Percentiles rank a stretch among this genome's conserved stretches.
phyloP scores from a whole-genome alignment of 1,140 invertebrate genomes.

The Tetragonula clypearis region DNA sequence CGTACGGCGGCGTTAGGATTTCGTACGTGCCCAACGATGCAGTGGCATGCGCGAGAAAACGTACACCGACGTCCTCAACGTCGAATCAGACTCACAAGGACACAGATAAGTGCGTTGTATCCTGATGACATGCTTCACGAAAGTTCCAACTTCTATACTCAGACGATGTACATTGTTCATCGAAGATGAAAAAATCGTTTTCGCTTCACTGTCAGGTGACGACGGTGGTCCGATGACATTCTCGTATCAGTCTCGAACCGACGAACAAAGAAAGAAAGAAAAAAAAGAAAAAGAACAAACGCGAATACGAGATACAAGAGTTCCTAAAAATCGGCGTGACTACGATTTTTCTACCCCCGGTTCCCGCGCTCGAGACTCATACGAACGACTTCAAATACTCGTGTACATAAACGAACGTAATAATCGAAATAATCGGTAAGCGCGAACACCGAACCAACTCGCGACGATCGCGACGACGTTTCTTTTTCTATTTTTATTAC shows the following conservation, averaged over 20 bases:
- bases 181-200: background rate
- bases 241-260: background rate
- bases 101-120: conserved; percentile 77
- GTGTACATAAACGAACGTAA: conserved; percentile 59
- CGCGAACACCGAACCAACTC: conserved; percentile 8
- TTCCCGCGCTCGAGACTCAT: background rate
- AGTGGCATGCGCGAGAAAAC: conserved; percentile 88
- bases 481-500: conserved; percentile 65
- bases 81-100: conserved; percentile 74
- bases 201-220: background rate
- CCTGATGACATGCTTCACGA: conserved; percentile 70
- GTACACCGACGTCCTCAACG: conserved; percentile 80
- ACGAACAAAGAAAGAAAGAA: background rate
- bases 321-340: conserved; percentile 48
- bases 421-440: conserved; percentile 36
- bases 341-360: background rate
- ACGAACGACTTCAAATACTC: conserved; percentile 24
- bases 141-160: background rate
- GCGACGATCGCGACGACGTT: conserved; percentile 3
- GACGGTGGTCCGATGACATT: background rate
- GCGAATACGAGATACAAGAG: conserved; percentile 27
- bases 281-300: background rate
- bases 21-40: conserved; percentile 95
- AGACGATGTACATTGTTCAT: background rate
- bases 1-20: conserved; percentile 92